These are phyloP conservation scores for Rhineura floridana DNA, from an alignment of 2,113 vertebrate species.

Conservation along the genomic window DNA sequence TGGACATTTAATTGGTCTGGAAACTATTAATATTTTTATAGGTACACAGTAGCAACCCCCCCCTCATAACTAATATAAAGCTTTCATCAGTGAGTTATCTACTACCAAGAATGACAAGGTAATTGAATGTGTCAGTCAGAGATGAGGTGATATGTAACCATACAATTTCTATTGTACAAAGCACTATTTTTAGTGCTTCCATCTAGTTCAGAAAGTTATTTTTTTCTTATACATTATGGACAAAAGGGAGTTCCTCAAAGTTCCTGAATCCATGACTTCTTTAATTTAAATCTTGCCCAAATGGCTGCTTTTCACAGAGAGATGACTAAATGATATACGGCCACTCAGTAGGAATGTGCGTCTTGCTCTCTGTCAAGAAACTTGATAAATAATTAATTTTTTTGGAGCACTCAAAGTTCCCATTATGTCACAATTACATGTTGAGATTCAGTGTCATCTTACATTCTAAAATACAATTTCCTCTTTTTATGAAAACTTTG, in stretches of 20 bases:
- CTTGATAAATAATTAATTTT: constrained; percentile 52
- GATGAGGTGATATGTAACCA: constrained; percentile 72
- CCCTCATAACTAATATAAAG: constrained; percentile 38
- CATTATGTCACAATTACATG: too few relatives aligned
- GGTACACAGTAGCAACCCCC: background rate
- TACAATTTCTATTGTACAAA: constrained; percentile 68
- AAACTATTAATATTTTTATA: constrained; percentile 44
- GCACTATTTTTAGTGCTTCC: constrained; percentile 67
- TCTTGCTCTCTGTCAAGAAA: constrained; percentile 48
- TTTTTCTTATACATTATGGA: constrained; percentile 56
- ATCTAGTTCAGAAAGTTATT: constrained; percentile 53
- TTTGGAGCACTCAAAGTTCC: constrained; percentile 44
- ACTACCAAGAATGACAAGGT: constrained; percentile 74
- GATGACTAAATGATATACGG: constrained; percentile 59
- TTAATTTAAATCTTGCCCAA: constrained; percentile 60
- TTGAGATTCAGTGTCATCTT: too few relatives aligned
- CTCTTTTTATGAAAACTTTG: too few relatives aligned
- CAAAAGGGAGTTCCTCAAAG: constrained; percentile 54
- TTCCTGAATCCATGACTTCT: constrained; percentile 55
- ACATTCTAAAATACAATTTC: too few relatives aligned
- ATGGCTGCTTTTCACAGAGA: constrained; percentile 49
- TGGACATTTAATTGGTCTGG: constrained; percentile 35
- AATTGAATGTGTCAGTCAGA: constrained; percentile 76
- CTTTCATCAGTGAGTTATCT: constrained; percentile 74
- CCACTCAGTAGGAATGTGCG: constrained; percentile 35